Conservation (phyloP, 1,140 invertebrate species). For the Monochamus saltuarius region DNA sequence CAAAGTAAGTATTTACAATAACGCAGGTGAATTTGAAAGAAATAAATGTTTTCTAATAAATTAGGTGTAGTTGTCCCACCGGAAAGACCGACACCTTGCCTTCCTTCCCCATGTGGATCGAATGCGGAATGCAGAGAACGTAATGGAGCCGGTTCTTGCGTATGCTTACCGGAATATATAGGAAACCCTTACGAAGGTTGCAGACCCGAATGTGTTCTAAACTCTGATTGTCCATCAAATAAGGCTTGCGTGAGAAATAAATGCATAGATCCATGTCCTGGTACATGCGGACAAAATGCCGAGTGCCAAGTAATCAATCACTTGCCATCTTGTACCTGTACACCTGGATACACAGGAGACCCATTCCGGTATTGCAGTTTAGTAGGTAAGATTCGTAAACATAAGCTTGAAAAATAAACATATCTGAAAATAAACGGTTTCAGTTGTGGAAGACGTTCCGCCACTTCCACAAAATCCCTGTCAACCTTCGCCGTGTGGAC, state of each 20-base stretch:
- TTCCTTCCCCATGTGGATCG: slow-evolving; percentile 57
- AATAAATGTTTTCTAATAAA: not conserved
- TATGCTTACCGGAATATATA: slow-evolving; percentile 55
- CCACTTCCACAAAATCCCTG: slow-evolving; percentile 60
- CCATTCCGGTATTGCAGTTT: slow-evolving; percentile 55
- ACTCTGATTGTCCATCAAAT: slow-evolving; percentile 54
- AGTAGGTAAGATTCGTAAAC: not conserved
- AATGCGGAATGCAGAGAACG: slow-evolving; percentile 54
- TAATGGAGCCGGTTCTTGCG: slow-evolving; percentile 53
- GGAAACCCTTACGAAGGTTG: slow-evolving; percentile 57
- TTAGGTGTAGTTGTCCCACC: not conserved
- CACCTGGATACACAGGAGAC: slow-evolving; percentile 58
- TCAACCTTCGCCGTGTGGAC: slow-evolving; percentile 69
- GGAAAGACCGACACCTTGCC: slow-evolving; percentile 49
- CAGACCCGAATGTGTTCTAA: slow-evolving; percentile 55
- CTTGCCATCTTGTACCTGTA: slow-evolving; percentile 59
- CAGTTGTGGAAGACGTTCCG: slow-evolving; percentile 52
- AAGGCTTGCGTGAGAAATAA: slow-evolving; percentile 53
- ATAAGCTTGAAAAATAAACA: not conserved
- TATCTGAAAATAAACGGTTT: slow-evolving; percentile 50
- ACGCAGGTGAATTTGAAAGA: slow-evolving; percentile 14
- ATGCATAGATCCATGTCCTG: slow-evolving; percentile 57
- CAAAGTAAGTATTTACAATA: slow-evolving; percentile 18
- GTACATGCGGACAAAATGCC: slow-evolving; percentile 57
- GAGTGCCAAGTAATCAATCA: slow-evolving; percentile 60